Evolutionary conservation across 2,888 invertebrate genomes (phyloP).

Genomic region (Protodeltote pygarga): DNA sequence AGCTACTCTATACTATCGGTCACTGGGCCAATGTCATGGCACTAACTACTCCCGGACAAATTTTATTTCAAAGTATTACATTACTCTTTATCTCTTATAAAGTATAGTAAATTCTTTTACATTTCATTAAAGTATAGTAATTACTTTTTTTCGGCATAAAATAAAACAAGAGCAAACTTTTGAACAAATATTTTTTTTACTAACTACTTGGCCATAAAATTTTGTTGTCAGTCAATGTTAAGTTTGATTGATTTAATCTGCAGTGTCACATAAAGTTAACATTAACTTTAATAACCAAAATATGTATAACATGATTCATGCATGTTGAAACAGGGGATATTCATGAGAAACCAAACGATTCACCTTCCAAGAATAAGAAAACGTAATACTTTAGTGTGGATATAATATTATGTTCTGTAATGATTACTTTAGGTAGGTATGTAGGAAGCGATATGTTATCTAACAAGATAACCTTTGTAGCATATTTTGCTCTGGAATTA

Average conservation of each 20-base stretch:
- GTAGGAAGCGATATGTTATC: conserved; percentile 42
- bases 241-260: too few relatives aligned
- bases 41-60: conserved; percentile 31
- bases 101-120: too few relatives aligned
- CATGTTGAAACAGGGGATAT: conserved; percentile 9
- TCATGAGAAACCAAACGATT: conserved; percentile 3
- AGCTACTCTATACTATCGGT: conserved; percentile 63
- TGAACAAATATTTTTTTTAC: too few relatives aligned
- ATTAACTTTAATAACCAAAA: conserved; percentile 2
- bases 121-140: too few relatives aligned
- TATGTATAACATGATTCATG: conserved; percentile 45
- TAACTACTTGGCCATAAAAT: too few relatives aligned
- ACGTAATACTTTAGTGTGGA: too few relatives aligned
- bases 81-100: too few relatives aligned
- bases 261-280: too few relatives aligned
- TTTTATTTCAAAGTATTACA: too few relatives aligned
- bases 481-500: conserved; percentile 31
- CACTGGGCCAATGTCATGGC: conserved; percentile 75
- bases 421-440: conserved; percentile 16
- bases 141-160: too few relatives aligned
- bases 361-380: conserved; percentile 4
- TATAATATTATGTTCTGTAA: conserved; percentile 4
- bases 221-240: too few relatives aligned
- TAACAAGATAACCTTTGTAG: conserved; percentile 41
- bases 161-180: too few relatives aligned